Evolutionary conservation across 2,888 invertebrate species (phyloP), one percentile per base, ranked within the genome.

Genomic region (Lissocephala sabroskyi): DNA sequence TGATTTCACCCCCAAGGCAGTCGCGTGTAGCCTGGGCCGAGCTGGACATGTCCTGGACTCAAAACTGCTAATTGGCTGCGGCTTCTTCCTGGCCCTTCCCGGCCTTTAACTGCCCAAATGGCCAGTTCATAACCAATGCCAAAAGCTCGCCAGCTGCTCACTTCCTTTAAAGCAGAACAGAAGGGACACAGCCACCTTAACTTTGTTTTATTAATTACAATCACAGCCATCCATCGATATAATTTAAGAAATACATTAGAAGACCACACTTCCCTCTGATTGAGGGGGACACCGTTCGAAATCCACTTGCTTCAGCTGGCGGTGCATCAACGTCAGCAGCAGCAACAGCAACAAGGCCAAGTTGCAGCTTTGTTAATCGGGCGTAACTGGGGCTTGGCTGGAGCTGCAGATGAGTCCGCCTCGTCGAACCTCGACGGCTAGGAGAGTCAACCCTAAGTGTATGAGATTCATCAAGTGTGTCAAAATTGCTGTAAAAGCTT

Each of bases 31-130:
- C 42, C 19, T 39, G 36, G 32, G 9, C 11, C 45, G 26, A 32
- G 9, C 11, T 43, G 26, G 29, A 46, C 47, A 37, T 30, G 40
- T 32, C 28, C 56, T 52, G 64, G 62, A 54, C 60, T 52, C 28
- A 41, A 66, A 76, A 57, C 62, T 76, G 70, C 64, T 73, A 73
- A 76, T 73, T 73, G 77, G 74, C 55, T 55, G 52, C 49, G 63
- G 55, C 43, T 39, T 41, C 19, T 23, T 9, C 46, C 23, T 16
- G 4, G 35, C 14, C 11, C 32, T 28, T 33, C 14, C 32, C 14
- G 11, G 30, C 7, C n/a, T n/a, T n/a, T n/a, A n/a, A n/a, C n/a
- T n/a, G n/a, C n/a, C n/a, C n/a, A n/a, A n/a, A n/a, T n/a, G n/a
- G n/a, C n/a, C n/a, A n/a, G n/a, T n/a, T n/a, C n/a, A n/a, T n/a